These are phyloP conservation scores for Falco rusticolus DNA, from an alignment of 2,797 vertebrate species.

Conservation along the genomic window DNA sequence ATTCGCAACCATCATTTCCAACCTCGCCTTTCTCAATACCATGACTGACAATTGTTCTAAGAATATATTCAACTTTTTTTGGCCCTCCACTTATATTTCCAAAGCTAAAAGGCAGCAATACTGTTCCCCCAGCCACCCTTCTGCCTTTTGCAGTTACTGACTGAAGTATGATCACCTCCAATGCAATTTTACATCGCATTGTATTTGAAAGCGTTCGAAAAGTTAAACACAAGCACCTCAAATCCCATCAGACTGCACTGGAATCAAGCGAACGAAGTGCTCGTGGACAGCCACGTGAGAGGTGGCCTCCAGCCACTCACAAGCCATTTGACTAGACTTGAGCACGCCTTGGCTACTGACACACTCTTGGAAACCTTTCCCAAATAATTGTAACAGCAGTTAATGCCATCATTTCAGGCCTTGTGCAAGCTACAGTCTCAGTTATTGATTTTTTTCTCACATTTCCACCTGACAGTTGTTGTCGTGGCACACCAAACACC, in stretches of 20 bases:
- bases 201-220: background rate
- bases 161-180: background rate
- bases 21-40: background rate
- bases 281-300: background rate
- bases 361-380: background rate
- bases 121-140: background rate
- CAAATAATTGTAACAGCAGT: background rate
- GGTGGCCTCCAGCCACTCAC: background rate
- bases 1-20: background rate
- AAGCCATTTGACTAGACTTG: background rate
- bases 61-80: background rate
- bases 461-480: background rate
- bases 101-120: background rate
- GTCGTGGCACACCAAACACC: background rate
- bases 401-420: background rate
- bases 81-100: background rate
- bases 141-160: background rate
- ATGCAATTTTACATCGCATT: background rate
- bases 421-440: background rate
- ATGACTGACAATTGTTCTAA: fast-evolving
- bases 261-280: background rate
- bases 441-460: background rate
- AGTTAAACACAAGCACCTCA: background rate
- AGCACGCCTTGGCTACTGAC: background rate
- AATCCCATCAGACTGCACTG: background rate